Evolutionary conservation across 2,888 invertebrate genomes (phyloP), one percentile per base, ranked within the genome.

Genomic region (Epirrhoe alternata): DNA sequence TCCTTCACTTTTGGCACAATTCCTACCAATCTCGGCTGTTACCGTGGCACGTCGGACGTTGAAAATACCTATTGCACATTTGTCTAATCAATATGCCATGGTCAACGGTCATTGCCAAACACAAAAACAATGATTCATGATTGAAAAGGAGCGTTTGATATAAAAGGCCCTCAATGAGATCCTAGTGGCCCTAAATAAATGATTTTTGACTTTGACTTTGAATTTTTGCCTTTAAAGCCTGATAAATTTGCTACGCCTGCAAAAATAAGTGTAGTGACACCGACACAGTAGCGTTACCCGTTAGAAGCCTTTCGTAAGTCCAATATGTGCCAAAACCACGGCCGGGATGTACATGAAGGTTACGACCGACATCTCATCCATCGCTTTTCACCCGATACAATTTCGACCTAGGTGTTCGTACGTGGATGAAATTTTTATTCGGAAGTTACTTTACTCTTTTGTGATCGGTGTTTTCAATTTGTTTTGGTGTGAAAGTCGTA

Each of bases 391-490:
- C 68, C 56, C 68, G 54, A 58, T 68, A 70, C 68, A 68, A 69
- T 70, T 69, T 64, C 69, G 50, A 63, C 42, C 54, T 49, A 58
- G 59, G 61, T 58, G 59, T 47, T 56, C 56, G 69, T 67, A 74
- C 74, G 74, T 74, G 72, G 53, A 68, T 55, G 58, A 72, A 74
- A 74, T 72, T 67, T 61, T 61, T 66, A 72, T 68, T 61, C 16
- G 64, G 38, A 59, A 50, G 66, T 64, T 63, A 67, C 60, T 69
- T 49, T 17, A 64, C 62, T 59, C 61, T 64, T 69, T 69, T 68
- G 68, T 71, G 68, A 71, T 57, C 17, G 58, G 47, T 63, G 64
- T 53, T 54, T 60, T 61, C 64, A 67, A 71, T 70, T 74, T 72
- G 65, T 64, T 59, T 63, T 17, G 62, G 52, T 64, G 52, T 56